These are phyloP conservation scores for Eupristina koningsbergeri DNA, from an alignment of 1,140 invertebrate genomes.

Conservation along the genomic window DNA sequence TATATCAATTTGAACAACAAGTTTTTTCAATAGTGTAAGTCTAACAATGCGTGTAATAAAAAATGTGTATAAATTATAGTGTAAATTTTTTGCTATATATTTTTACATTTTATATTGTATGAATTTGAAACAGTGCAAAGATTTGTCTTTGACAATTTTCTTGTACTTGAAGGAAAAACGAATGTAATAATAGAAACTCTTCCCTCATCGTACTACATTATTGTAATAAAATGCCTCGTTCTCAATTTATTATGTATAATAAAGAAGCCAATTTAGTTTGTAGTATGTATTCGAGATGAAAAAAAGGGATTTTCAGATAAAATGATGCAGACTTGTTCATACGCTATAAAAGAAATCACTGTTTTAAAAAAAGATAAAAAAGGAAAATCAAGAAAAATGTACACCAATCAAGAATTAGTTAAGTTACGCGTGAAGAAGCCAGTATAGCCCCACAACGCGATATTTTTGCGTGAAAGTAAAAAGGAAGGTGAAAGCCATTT, in stretches of 20 bases:
- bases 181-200: conserved; percentile 32
- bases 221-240: conserved; percentile 38
- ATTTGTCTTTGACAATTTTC: background rate
- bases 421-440: conserved; percentile 61
- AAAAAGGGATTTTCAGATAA: conserved; percentile 24
- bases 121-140: background rate
- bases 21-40: background rate
- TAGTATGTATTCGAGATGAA: conserved; percentile 47
- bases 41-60: background rate
- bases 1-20: background rate
- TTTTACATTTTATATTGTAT: background rate
- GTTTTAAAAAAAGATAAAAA: conserved; percentile 36
- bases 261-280: conserved; percentile 54
- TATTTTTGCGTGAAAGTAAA: conserved; percentile 56
- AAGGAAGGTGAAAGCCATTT: conserved; percentile 18
- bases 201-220: conserved; percentile 29
- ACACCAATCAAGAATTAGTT: conserved; percentile 64
- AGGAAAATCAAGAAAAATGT: conserved; percentile 38
- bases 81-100: background rate
- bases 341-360: conserved; percentile 20
- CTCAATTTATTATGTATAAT: conserved; percentile 52
- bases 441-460: conserved; percentile 66
- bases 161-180: background rate
- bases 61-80: background rate
- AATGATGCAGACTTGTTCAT: conserved; percentile 47